Base-by-base conservation (phyloP, 2,797 vertebrate species). In the Chelonia mydas region DNA sequence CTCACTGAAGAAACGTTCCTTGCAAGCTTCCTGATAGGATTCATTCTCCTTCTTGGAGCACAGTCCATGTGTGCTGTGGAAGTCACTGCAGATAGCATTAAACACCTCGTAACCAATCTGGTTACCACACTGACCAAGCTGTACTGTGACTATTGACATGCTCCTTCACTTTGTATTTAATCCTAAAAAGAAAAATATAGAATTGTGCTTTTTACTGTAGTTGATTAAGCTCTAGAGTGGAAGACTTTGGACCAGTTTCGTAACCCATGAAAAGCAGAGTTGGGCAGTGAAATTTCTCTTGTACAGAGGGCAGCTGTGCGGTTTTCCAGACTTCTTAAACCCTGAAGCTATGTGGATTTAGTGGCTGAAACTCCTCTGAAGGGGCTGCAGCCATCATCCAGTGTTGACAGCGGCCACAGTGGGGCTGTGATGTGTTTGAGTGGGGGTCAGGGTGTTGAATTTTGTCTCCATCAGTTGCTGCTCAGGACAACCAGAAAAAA, bases 61-160 rank as follows among this genome's bases (percentile, higher is more conserved):
- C 54, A 98, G 84, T 57, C 97, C 97, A 0, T 97, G 98, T 3
- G 95, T 97, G 74, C 96, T 97, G 61, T 13, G 51, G 74, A 98
- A 96, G 6, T 99, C 99, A 7, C 94, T 94, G 92, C 98, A 98
- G 57, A 99, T 68, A 54, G 97, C 53, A 86, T 98, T 98, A 59
- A 99, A 99, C 76, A 99, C 96, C 97, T 99, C 98, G 0, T 98
- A 98, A 11, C 99, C 99, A 87, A 99, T 98, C 96, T 99, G 99
- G 97, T 99, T 99, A 15, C 99, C 99, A 84, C 99, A 99, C 97
- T 99, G 99, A n/a, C 99, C 99, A 28, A 99, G 98, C 96, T 99
- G 99, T 10, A 99, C 97, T 1, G 99, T 99, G 57, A 99, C 98
- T 47, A 99, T 74, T 1, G 99, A 99, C 99, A 99, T 99, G 19